phyloP scores from a whole-genome alignment of 2,113 vertebrate species.

The Helogale parvula region DNA sequence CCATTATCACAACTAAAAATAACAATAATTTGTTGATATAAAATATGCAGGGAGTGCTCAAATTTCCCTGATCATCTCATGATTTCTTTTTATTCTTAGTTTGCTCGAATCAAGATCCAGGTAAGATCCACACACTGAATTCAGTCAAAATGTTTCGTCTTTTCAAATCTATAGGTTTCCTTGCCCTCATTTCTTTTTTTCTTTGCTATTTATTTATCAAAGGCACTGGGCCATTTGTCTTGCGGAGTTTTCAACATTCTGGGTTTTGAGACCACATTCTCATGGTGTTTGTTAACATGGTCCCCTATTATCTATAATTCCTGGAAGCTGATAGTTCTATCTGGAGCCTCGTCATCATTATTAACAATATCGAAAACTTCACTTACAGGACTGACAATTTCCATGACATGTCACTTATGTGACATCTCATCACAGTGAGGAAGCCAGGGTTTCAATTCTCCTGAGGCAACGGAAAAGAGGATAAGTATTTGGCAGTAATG shows the following conservation, averaged over 20 bases:
- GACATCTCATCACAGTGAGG: neutral
- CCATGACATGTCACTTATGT: neutral
- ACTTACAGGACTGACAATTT: neutral
- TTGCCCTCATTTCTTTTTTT: no score
- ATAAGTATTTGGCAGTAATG: neutral
- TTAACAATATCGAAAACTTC: neutral
- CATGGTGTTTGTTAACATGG: neutral
- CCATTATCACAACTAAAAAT: neutral
- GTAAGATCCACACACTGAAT: neutral
- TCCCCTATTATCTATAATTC: neutral
- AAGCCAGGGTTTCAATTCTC: neutral
- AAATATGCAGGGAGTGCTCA: neutral
- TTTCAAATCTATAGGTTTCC: neutral
- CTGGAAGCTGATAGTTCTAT: neutral
- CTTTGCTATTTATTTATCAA: neutral
- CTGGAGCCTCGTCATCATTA: neutral
- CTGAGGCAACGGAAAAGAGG: neutral
- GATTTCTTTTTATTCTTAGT: constrained; percentile 10
- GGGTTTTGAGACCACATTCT: neutral
- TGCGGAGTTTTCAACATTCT: neutral
- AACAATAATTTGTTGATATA: neutral
- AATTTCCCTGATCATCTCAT: neutral
- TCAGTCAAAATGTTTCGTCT: neutral
- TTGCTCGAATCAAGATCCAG: neutral
- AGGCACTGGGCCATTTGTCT: neutral